These are phyloP conservation scores for Megalopta genalis DNA, from an alignment of 1,140 invertebrate genomes.

Conservation along the genomic window DNA sequence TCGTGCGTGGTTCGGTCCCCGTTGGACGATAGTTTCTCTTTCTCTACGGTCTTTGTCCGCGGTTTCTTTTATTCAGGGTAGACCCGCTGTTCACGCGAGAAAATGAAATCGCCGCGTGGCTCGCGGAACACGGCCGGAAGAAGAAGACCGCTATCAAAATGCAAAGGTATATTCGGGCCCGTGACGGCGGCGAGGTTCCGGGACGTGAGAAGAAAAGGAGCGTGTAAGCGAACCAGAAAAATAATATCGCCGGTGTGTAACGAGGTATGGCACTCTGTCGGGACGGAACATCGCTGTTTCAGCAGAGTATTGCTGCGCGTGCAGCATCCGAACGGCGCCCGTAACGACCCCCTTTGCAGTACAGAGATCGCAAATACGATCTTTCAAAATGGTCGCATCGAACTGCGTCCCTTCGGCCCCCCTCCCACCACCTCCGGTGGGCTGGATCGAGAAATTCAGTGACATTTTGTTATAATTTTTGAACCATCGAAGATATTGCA, in stretches of 20 bases:
- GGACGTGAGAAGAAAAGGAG: conserved; percentile 13
- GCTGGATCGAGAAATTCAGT: too few species aligned
- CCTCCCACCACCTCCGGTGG: too few species aligned
- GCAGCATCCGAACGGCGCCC: background rate
- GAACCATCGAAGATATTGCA: too few species aligned
- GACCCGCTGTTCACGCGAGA: background rate
- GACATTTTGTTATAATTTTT: too few species aligned
- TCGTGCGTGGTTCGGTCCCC: too few species aligned
- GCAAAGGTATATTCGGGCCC: background rate
- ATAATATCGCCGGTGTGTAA: conserved; percentile 45
- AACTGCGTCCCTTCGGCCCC: background rate
- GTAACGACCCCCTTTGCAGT: background rate
- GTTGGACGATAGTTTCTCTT: too few species aligned
- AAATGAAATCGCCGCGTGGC: background rate
- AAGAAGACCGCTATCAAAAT: background rate
- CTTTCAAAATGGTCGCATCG: conserved; percentile 5
- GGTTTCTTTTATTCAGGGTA: background rate
- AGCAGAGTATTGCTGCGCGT: conserved; percentile 28
- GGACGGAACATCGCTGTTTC: conserved; percentile 43
- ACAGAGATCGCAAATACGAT: background rate
- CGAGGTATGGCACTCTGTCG: conserved; percentile 11
- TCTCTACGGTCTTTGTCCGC: too few species aligned
- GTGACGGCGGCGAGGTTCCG: background rate
- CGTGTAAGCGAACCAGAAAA: conserved; percentile 35
- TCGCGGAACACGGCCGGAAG: background rate